These are phyloP conservation scores for Leptobrachium ailaonicum DNA, from an alignment of 2,113 vertebrate species.

Conservation along the genomic window DNA sequence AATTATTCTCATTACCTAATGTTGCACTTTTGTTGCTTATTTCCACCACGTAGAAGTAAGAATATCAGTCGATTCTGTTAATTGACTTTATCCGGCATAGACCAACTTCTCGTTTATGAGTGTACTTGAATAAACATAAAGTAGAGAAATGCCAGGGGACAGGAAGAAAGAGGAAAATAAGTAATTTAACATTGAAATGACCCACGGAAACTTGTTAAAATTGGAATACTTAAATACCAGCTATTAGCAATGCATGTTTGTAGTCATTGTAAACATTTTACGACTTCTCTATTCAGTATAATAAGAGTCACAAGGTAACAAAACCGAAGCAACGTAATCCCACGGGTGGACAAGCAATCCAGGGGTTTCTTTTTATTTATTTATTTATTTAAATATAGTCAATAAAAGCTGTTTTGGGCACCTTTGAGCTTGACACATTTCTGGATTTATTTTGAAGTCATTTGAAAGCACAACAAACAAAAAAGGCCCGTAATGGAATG, in stretches of 20 bases:
- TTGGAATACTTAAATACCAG: slow-evolving; percentile 20
- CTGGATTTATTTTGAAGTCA: slow-evolving; percentile 41
- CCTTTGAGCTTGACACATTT: slow-evolving; percentile 25
- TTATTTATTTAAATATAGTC: background rate
- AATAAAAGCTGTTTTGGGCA: background rate
- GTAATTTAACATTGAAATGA: slow-evolving; percentile 51
- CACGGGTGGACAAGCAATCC: background rate
- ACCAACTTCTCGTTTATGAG: too few relatives aligned
- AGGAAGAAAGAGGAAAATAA: background rate
- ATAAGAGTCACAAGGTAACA: slow-evolving; percentile 8
- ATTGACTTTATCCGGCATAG: too few relatives aligned
- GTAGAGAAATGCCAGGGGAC: too few relatives aligned
- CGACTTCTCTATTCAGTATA: background rate
- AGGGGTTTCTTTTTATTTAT: slow-evolving; percentile 11
- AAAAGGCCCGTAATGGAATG: slow-evolving; percentile 18
- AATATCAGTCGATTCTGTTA: too few relatives aligned
- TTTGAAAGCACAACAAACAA: slow-evolving; percentile 43
- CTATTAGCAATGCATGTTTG: background rate
- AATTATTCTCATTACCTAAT: too few relatives aligned
- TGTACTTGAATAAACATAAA: too few relatives aligned
- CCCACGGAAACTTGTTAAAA: slow-evolving; percentile 33
- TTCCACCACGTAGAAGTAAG: too few relatives aligned
- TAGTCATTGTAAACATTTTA: background rate
- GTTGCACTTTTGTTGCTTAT: too few relatives aligned
- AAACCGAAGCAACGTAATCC: background rate